These are phyloP conservation scores for Neocrepidodera transversa DNA, from an alignment of 2,888 invertebrate genomes.

Conservation along the genomic window DNA sequence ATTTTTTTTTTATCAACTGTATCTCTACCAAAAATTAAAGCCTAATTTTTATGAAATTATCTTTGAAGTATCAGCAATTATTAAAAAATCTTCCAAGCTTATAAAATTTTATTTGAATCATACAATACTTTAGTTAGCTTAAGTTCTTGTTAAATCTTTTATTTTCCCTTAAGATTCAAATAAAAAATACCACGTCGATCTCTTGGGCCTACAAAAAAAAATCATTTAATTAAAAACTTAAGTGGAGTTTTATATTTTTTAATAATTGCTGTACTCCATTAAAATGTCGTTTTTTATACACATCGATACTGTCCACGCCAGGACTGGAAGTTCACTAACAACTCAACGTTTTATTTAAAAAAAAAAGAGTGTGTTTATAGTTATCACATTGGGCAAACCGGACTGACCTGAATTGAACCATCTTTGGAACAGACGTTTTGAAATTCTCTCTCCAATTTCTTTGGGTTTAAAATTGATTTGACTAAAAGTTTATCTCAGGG, in stretches of 20 bases:
- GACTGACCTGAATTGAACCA: constrained; percentile 51
- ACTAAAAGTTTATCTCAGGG: constrained; percentile 29
- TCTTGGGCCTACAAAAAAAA: neutral
- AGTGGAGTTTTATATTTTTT: neutral
- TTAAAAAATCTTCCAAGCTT: constrained; percentile 2
- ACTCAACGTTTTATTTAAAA: neutral
- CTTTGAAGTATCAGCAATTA: neutral
- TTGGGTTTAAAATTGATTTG: constrained; percentile 26
- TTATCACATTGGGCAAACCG: constrained; percentile 62
- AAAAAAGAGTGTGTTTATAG: constrained; percentile 38
- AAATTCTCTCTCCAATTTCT: constrained; percentile 35
- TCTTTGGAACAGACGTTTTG: constrained; percentile 35
- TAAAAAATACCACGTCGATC: neutral
- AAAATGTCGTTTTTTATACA: neutral
- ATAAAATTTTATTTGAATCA: constrained; percentile 4
- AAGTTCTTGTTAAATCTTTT: neutral
- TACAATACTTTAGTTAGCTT: neutral
- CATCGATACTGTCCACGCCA: neutral
- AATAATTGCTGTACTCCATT: constrained; percentile 1
- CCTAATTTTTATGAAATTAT: neutral
- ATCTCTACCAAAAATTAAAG: neutral
- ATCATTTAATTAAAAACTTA: neutral
- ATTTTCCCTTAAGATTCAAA: neutral
- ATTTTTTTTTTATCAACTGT: constrained; percentile 1
- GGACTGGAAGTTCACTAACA: neutral